Evolutionary conservation across 2,113 vertebrate genomes (phyloP), one percentile per base, ranked within the genome.

Genomic region (Galeopterus variegatus): DNA sequence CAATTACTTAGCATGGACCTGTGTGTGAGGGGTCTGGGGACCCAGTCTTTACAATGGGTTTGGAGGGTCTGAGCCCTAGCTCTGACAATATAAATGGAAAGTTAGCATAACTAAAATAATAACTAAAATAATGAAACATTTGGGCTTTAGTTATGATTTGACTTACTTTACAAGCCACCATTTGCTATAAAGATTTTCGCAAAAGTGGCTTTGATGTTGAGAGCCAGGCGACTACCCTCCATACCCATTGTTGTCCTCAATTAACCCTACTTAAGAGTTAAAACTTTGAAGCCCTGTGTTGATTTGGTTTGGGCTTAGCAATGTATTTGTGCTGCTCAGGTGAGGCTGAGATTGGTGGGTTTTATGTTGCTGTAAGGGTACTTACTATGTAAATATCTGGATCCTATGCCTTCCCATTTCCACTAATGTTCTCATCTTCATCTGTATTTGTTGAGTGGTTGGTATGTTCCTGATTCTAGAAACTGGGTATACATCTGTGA

Each of bases 371-470:
- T 56, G 15, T 41, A 36, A 48, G 33, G 7, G 21, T 36, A 8
- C 52, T 84, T 90, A 18, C 24, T 76, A 2, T 23, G 80, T 65
- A 33, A 26, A n/a, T 93, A 85, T 96, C 77, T 91, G 86, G 65
- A 50, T 84, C 50, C 45, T 84, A 0, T 80, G 79, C n/a, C 79
- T 94, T 76, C 52, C 14, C 70, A 17, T 65, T 79, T 93, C 50
- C 62, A 6, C 80, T 75, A 62, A 80, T 24, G 18, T 67, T 60
- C 69, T 94, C 87, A 48, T 15, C 64, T 87, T 87, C 12, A 26
- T 86, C 41, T 94, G 33, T 86, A 18, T 97, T 94, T 89, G 50
- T 60, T 58, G 73, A 77, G 13, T 58, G 10, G 69, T 64, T 67
- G 45, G 21, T 60, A 24, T 88, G n/a, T 79, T 76, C 83, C 52